Base-by-base conservation (phyloP, 2,113 vertebrate species). In the Myiagra hebetior region DNA sequence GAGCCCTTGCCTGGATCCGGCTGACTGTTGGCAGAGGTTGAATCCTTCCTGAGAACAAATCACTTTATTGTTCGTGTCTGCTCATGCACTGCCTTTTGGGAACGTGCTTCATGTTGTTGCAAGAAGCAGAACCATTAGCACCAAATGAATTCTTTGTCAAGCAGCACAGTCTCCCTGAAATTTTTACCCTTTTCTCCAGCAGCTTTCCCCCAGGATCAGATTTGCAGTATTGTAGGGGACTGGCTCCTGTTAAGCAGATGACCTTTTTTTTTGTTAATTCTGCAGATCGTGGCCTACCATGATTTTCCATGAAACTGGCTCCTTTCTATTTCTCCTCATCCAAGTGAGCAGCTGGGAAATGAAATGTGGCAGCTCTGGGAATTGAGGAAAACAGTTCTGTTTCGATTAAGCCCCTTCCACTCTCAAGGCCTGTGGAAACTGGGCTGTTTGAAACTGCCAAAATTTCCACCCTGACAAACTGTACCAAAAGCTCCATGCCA, bases 11-110 rank as follows among this genome's bases (percentile, higher is more conserved):
- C 88, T 95, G 91, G 86, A 94, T 93, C 92, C 64, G 35, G 81
- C 89, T 93, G 87, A 33, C 85, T 94, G 72, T 39, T 96, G 95
- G 95, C 95, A 94, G 75, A 31, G 68, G 33, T 35, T 56, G 87
- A 94, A 96, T 90, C 81, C 84, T 93, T 91, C 94, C 85, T 75
- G 91, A 93, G 95, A 97, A 97, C 95, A 97, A 93, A 88, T 95
- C 76, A 22, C 72, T 53, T 56, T 79, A 94, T 96, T 97, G 94
- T 97, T 94, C 22, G 1, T 75, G 65, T 37, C 78, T 84, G 94
- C 65, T 95, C 92, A 83, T 68, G 87, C 76, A 11, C 76, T 94
- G 95, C 94, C 77, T 89, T 93, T 95, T 39, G 82, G 95, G 82
- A 93, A n/a, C 1, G 2, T 90, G 90, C 31, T 90, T 94, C 53